Evolutionary conservation across 2,113 vertebrate genomes (phyloP).

Genomic region (Cervus canadensis): DNA sequence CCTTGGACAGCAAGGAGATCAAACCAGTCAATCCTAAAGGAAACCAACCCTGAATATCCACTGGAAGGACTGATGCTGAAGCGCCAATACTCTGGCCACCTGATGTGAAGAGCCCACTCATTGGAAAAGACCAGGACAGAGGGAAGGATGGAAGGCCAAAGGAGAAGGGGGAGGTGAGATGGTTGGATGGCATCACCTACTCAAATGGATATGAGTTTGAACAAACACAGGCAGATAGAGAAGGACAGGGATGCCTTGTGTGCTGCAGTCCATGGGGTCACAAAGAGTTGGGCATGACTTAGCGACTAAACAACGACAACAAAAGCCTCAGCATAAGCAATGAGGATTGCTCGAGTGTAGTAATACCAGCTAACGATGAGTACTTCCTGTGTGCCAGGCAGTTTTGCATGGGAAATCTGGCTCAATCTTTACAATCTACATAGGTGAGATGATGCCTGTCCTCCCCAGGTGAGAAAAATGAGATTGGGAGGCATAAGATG

Average conservation of each 20-base stretch:
- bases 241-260: background rate
- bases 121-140: background rate
- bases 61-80: background rate
- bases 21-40: background rate
- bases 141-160: background rate
- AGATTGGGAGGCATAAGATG: background rate
- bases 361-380: background rate
- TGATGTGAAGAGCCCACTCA: background rate
- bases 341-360: rapidly evolving
- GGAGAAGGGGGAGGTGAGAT: background rate
- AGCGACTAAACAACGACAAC: background rate
- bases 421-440: background rate
- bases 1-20: background rate
- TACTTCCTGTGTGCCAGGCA: too few relatives aligned
- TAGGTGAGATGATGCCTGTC: rapidly evolving
- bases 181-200: background rate
- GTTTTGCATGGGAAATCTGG: rapidly evolving
- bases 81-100: background rate
- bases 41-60: background rate
- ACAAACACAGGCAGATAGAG: background rate
- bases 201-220: background rate
- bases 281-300: background rate
- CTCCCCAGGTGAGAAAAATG: background rate
- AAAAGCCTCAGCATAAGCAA: background rate
- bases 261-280: background rate